Evolutionary conservation across 2,797 vertebrate species (phyloP).

Genomic region (Clarias laeviceps): DNA sequence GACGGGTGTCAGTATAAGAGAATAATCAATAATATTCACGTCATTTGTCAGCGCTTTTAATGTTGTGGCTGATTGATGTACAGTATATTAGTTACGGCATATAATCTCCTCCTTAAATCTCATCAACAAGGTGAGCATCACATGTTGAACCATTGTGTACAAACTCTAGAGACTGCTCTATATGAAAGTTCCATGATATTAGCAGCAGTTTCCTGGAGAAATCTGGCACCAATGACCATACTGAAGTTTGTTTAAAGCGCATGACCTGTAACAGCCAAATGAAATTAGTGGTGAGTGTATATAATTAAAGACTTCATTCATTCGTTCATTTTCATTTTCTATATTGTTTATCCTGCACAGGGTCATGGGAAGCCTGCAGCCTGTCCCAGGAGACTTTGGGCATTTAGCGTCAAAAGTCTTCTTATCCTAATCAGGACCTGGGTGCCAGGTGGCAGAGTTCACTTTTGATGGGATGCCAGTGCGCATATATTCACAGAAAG

Average conservation of each 20-base stretch:
- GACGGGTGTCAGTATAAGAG: no score
- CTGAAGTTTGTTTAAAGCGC: not conserved
- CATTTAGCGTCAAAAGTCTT: not conserved
- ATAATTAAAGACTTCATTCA: no score
- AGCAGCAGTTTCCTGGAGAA: not conserved
- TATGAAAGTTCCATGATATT: not conserved
- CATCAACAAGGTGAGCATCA: not conserved
- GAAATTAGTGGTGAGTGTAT: not conserved
- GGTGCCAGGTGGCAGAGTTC: not conserved
- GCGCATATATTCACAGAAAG: not conserved
- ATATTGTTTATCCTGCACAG: no score
- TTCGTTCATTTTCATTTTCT: no score
- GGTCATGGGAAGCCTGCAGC: no score
- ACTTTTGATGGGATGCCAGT: not conserved
- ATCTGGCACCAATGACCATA: not conserved
- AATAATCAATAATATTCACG: no score
- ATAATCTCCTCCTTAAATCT: not conserved
- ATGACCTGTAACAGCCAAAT: not conserved
- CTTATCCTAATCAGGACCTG: not conserved
- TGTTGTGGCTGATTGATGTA: no score
- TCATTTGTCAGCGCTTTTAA: no score
- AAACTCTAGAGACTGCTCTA: not conserved
- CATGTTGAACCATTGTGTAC: not conserved
- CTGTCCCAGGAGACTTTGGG: no score
- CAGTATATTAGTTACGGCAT: not conserved